Conservation (phyloP, 2,888 invertebrate species). For the Plagodis pulveraria region DNA sequence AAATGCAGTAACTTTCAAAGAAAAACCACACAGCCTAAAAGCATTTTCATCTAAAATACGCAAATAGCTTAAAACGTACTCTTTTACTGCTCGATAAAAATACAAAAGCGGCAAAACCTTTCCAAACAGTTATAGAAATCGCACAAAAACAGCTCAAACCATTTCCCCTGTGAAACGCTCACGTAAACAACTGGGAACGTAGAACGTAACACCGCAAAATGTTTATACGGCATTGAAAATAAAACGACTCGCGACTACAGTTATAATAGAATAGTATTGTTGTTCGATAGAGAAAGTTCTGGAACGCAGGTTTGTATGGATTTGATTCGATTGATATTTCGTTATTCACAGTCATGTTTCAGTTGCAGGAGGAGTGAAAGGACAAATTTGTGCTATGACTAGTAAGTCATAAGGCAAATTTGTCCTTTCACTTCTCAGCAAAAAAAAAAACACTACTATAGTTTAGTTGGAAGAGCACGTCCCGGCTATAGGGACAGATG, state of each 20-base stretch:
- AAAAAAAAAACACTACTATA: no score
- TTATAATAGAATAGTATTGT: constrained; percentile 16
- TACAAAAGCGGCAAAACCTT: constrained; percentile 1
- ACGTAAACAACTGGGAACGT: constrained; percentile 17
- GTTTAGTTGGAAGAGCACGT: no score
- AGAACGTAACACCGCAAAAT: constrained; percentile 14
- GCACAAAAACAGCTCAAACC: constrained; percentile 11
- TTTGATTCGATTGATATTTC: no score
- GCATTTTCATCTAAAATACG: not conserved
- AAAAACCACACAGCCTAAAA: not conserved
- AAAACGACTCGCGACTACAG: constrained; percentile 2
- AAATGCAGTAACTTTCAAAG: no score
- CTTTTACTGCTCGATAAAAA: not conserved
- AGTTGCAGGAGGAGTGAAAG: no score
- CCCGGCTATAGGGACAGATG: no score
- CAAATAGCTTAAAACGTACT: not conserved
- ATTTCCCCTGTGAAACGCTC: constrained; percentile 14
- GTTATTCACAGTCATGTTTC: no score
- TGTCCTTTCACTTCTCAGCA: no score
- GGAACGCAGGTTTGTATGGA: not conserved
- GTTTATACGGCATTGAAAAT: constrained; percentile 18
- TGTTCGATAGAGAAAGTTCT: constrained; percentile 12
- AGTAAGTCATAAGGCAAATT: no score
- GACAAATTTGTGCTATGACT: no score
- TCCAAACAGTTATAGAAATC: constrained; percentile 11